These are phyloP conservation scores for Parazoanthus atlanticus DNA, from an alignment of 92 coral and sea anemone species.

Conservation along the genomic window DNA sequence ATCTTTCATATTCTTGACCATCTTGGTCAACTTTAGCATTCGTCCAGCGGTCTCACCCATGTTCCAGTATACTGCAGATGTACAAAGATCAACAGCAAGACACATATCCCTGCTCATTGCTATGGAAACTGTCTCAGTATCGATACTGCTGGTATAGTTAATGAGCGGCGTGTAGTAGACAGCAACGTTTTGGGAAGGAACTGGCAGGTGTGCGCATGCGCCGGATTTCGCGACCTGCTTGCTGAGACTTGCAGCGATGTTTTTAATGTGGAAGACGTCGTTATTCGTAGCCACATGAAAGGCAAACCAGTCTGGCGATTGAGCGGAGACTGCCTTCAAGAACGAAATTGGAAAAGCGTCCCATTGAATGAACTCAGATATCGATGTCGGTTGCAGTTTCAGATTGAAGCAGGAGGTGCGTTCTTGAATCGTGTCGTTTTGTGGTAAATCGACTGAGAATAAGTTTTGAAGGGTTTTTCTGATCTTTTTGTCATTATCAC, in stretches of 20 bases:
- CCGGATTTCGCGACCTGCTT: background rate
- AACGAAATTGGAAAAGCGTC: slow-evolving; percentile 48
- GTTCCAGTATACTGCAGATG: slow-evolving; percentile 28
- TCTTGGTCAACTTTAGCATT: background rate
- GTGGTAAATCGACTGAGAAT: background rate
- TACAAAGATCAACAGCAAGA: slow-evolving; percentile 48
- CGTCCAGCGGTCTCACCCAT: slow-evolving; percentile 21
- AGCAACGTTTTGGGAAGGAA: background rate
- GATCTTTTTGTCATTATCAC: background rate
- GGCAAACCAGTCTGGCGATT: slow-evolving; percentile 48
- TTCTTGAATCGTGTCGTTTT: background rate
- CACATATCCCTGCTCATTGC: slow-evolving; percentile 41
- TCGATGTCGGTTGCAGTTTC: background rate
- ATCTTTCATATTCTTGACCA: slow-evolving; percentile 41
- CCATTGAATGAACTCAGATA: slow-evolving; percentile 46
- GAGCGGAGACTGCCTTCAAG: slow-evolving; percentile 32
- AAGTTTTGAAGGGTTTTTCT: slow-evolving; percentile 6
- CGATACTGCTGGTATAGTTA: slow-evolving; percentile 29
- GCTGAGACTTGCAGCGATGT: slow-evolving; percentile 32
- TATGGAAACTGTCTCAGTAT: slow-evolving; percentile 17
- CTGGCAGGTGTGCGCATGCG: slow-evolving; percentile 49
- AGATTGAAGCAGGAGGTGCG: background rate
- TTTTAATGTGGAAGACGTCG: slow-evolving; percentile 42
- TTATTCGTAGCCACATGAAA: slow-evolving; percentile 8
- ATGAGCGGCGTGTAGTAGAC: slow-evolving; percentile 47